Evolutionary conservation across 1,140 invertebrate genomes (phyloP).

Genomic region (Orchestia grillus): DNA sequence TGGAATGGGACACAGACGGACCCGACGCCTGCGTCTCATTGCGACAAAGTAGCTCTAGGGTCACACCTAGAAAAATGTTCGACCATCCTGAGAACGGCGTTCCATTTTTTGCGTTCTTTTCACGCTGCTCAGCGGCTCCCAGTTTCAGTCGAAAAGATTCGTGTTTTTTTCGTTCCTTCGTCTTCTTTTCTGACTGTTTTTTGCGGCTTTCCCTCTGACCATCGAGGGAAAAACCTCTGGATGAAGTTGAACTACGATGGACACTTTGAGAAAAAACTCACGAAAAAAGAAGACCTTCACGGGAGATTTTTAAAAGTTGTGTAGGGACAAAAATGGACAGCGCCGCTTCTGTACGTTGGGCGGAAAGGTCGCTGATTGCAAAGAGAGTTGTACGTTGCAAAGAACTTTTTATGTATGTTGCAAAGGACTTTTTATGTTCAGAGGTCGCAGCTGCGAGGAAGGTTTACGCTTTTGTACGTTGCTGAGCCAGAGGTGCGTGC

Average conservation of each 20-base stretch:
- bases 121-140: not conserved
- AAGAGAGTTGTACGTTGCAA: not conserved
- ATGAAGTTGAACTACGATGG: constrained; percentile 42
- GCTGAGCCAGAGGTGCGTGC: no score
- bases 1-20: not conserved
- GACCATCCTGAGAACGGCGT: not conserved
- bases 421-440: not conserved
- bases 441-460: not conserved
- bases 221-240: constrained; percentile 27
- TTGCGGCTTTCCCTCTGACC: constrained; percentile 10
- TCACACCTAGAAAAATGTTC: constrained; percentile 15
- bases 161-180: no score
- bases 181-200: not conserved
- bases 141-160: not conserved
- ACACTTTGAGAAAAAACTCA: not conserved
- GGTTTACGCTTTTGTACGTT: not conserved
- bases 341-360: no score
- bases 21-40: not conserved
- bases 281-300: no score
- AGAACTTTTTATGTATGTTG: not conserved
- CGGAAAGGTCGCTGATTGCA: no score
- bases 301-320: not conserved
- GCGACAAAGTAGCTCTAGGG: not conserved
- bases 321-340: not conserved
- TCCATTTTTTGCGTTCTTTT: not conserved